phyloP scores from a whole-genome alignment of 2,113 vertebrate genomes.

The Petrocephalus zakoni region DNA sequence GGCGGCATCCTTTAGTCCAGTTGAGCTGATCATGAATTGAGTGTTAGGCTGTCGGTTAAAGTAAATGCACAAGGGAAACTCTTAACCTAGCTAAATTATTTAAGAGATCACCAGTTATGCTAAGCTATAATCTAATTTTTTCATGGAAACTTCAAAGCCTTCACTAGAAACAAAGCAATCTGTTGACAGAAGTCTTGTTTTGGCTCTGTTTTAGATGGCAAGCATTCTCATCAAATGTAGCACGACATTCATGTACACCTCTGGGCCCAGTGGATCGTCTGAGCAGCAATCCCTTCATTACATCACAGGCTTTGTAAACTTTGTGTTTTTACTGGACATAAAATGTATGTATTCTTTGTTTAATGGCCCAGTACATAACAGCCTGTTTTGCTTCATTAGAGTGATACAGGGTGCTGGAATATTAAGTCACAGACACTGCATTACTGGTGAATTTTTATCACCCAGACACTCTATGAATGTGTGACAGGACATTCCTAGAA shows the following conservation, averaged over 20 bases:
- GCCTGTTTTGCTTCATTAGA: conserved; percentile 1
- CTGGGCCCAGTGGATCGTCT: background rate
- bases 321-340: background rate
- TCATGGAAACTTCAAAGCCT: background rate
- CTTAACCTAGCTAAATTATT: background rate
- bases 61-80: background rate
- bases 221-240: background rate
- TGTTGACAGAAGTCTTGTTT: background rate
- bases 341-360: background rate
- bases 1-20: background rate
- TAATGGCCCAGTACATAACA: background rate
- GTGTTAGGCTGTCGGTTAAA: background rate
- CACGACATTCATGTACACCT: background rate
- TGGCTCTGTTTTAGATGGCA: background rate
- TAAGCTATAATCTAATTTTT: background rate
- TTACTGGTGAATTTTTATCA: background rate
- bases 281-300: background rate
- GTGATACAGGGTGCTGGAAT: background rate
- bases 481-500: background rate
- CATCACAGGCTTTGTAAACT: background rate
- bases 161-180: background rate
- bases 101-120: background rate
- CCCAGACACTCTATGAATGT: background rate
- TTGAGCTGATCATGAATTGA: background rate
- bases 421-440: background rate